Evolutionary conservation across 2,797 vertebrate species (phyloP).

Genomic region (Scomberomorus guttatus): DNA sequence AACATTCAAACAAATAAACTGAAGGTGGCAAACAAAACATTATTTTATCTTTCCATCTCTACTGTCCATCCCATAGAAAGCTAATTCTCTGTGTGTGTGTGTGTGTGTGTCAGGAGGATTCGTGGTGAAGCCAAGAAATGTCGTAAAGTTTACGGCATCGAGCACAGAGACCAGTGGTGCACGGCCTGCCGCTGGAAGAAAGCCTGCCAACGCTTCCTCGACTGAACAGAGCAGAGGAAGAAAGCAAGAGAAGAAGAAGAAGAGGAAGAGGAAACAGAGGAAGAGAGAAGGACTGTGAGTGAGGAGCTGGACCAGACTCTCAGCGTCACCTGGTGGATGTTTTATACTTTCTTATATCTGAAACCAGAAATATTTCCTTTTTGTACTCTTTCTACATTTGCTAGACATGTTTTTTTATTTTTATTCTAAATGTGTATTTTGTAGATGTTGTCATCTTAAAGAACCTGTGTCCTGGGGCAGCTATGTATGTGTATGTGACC

Average conservation of each 20-base stretch:
- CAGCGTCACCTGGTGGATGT: slow-evolving; percentile 18
- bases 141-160: slow-evolving; percentile 92
- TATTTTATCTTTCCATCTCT: too few relatives aligned
- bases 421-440: slow-evolving; percentile 34
- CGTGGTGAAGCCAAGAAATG: slow-evolving; percentile 92
- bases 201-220: slow-evolving; percentile 91
- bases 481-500: slow-evolving; percentile 43
- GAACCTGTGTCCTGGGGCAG: slow-evolving; percentile 52
- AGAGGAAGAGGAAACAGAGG: neutral
- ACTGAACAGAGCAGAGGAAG: slow-evolving; percentile 75
- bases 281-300: neutral
- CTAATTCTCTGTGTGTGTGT: neutral
- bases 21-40: too few relatives aligned
- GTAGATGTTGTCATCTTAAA: slow-evolving; percentile 21
- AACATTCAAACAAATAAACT: too few relatives aligned
- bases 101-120: slow-evolving; percentile 82
- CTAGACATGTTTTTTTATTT: slow-evolving; percentile 36
- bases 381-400: slow-evolving; percentile 55
- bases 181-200: slow-evolving; percentile 94
- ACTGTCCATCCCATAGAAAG: too few relatives aligned
- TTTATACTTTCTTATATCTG: slow-evolving; percentile 25
- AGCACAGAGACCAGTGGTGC: slow-evolving; percentile 93
- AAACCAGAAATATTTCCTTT: slow-evolving; percentile 19
- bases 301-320: neutral
- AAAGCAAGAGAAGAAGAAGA: neutral